Evolutionary conservation across 2,888 invertebrate species (phyloP).

Genomic region (Lutraria lutraria): DNA sequence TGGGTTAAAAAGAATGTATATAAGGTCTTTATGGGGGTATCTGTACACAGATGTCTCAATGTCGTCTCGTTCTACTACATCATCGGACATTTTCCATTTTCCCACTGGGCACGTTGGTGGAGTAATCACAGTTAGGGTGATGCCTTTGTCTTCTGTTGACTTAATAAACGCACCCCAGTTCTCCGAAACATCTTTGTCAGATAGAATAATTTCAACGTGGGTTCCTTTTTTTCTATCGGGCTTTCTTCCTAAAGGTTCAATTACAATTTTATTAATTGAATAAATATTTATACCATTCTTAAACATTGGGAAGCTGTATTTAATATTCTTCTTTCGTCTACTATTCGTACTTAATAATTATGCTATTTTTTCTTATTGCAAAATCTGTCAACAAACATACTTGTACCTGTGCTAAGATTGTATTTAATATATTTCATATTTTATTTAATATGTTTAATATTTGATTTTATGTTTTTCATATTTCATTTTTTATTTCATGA

Average conservation of each 20-base stretch:
- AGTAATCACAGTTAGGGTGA: constrained; percentile 74
- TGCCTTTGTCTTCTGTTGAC: constrained; percentile 47
- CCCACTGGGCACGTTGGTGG: constrained; percentile 78
- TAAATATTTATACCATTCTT: too few species aligned
- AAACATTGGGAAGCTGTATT: too few species aligned
- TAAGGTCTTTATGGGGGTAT: constrained; percentile 86
- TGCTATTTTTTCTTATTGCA: too few species aligned
- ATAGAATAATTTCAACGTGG: constrained; percentile 76
- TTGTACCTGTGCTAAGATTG: too few species aligned
- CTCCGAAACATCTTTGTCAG: constrained; percentile 72
- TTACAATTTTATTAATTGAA: not conserved
- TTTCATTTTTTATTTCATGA: too few species aligned
- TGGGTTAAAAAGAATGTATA: constrained; percentile 94
- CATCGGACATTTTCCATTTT: constrained; percentile 80
- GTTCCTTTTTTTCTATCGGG: constrained; percentile 78
- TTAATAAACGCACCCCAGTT: constrained; percentile 79
- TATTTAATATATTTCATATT: too few species aligned
- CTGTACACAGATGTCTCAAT: constrained; percentile 57
- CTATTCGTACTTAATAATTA: too few species aligned
- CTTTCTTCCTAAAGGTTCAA: constrained; percentile 69
- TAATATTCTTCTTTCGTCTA: too few species aligned
- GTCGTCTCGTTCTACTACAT: constrained; percentile 71
- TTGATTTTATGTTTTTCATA: too few species aligned
- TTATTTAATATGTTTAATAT: too few species aligned
- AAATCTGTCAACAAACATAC: too few species aligned